Conservation (phyloP, 1,140 invertebrate genomes). For the Platyura marginata region DNA sequence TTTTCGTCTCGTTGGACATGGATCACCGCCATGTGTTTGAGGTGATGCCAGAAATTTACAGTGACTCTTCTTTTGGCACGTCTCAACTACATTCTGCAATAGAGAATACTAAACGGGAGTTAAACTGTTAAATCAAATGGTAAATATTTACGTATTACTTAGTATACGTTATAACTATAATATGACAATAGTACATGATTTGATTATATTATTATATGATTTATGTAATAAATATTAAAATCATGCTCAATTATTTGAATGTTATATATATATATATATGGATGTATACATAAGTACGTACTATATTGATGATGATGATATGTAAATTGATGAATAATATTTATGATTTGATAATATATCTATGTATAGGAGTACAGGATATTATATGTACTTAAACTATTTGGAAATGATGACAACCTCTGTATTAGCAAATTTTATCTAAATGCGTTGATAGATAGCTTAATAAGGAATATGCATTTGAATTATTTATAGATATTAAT, state of each 20-base stretch:
- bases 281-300: neutral
- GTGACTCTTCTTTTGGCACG: conserved; percentile 73
- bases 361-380: no score
- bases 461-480: no score
- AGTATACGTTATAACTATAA: neutral
- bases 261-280: neutral
- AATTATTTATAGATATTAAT: no score
- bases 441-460: no score
- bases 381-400: no score
- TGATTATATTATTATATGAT: neutral
- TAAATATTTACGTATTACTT: neutral
- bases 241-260: neutral
- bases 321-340: no score
- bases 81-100: conserved; percentile 78
- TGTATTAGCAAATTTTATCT: no score
- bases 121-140: neutral
- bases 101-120: conserved; percentile 51
- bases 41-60: conserved; percentile 72
- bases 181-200: neutral
- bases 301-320: no score
- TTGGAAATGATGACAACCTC: no score
- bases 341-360: no score
- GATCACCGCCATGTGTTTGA: conserved; percentile 60
- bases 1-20: conserved; percentile 67
- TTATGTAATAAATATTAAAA: neutral